A percentile compares a stretch with the other conserved stretches of the same genome.
Conservation (phyloP, 2,113 vertebrate genomes). For the Larimichthys polyactis region DNA sequence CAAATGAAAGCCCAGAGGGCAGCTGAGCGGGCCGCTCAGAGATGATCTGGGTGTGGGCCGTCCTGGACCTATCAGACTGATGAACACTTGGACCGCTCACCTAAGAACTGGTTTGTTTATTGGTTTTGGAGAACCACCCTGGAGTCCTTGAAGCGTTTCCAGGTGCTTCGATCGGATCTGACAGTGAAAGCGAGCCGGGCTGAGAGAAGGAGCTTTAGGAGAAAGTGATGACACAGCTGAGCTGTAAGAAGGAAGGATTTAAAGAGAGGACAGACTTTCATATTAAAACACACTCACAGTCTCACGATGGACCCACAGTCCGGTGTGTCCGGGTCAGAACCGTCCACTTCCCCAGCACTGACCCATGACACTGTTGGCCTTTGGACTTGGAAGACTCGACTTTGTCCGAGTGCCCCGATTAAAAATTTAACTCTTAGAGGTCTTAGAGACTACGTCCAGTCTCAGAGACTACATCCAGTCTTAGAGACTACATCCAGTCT, state of each 20-base stretch:
- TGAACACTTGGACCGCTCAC: conserved; percentile 66
- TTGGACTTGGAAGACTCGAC: background rate
- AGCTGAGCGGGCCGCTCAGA: conserved; percentile 19
- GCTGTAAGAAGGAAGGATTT: conserved; percentile 44
- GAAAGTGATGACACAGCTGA: conserved; percentile 73
- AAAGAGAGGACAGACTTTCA: conserved; percentile 16
- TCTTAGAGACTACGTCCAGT: too few species aligned
- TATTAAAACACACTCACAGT: conserved; percentile 3
- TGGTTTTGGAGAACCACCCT: conserved; percentile 72
- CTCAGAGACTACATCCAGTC: too few species aligned
- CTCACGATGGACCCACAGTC: background rate
- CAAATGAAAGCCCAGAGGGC: conserved; percentile 40
- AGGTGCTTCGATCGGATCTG: conserved; percentile 65
- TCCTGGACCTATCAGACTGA: conserved; percentile 68
- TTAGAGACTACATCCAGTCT: too few species aligned
- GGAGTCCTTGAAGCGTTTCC: conserved; percentile 72
- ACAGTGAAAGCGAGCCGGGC: conserved; percentile 53
- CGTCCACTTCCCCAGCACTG: background rate
- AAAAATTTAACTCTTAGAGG: too few species aligned
- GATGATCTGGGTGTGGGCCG: conserved; percentile 59
- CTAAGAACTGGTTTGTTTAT: conserved; percentile 66
- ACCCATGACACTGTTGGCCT: background rate
- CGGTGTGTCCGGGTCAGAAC: background rate
- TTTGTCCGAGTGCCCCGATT: background rate
- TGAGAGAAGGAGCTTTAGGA: conserved; percentile 51